Conservation (phyloP, 2,797 vertebrate species). For the Thunnus albacares region DNA sequence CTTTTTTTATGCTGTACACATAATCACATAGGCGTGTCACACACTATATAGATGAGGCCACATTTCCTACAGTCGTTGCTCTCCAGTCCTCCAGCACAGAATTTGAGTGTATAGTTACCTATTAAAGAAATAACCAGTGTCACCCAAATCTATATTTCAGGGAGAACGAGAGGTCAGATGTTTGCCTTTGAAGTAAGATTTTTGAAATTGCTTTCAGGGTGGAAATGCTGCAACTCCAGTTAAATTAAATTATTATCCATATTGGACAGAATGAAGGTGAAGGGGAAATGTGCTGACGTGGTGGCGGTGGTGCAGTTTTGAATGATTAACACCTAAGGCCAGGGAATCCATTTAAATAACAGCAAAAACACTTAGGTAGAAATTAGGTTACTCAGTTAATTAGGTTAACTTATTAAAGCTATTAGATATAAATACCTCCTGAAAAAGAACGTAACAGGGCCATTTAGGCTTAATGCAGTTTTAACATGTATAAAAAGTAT, state of each 20-base stretch:
- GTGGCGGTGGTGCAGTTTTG: constrained; percentile 13
- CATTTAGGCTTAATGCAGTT: constrained; percentile 20
- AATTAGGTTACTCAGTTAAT: constrained; percentile 54
- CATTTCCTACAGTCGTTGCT: too few species aligned
- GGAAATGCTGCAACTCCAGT: constrained; percentile 3
- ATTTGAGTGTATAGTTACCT: not conserved
- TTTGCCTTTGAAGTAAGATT: constrained; percentile 21
- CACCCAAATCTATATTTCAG: not conserved
- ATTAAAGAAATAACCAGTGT: not conserved
- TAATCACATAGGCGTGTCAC: not conserved
- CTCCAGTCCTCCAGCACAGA: too few species aligned
- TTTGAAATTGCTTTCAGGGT: not conserved
- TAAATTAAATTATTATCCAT: constrained; percentile 29
- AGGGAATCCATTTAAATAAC: constrained; percentile 26
- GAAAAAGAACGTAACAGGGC: not conserved
- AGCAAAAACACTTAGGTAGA: constrained; percentile 28
- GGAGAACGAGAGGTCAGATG: not conserved
- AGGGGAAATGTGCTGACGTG: constrained; percentile 6
- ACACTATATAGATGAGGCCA: too few species aligned
- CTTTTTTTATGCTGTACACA: not conserved
- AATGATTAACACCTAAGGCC: constrained; percentile 35
- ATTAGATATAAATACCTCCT: constrained; percentile 37
- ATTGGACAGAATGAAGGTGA: constrained; percentile 13
- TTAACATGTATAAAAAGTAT: constrained; percentile 22
- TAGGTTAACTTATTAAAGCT: constrained; percentile 56